A percentile compares a stretch with the other conserved stretches of the same genome.
These are phyloP conservation scores for Epirrhoe tristata DNA, from an alignment of 2,888 invertebrate species.

Conservation along the genomic window DNA sequence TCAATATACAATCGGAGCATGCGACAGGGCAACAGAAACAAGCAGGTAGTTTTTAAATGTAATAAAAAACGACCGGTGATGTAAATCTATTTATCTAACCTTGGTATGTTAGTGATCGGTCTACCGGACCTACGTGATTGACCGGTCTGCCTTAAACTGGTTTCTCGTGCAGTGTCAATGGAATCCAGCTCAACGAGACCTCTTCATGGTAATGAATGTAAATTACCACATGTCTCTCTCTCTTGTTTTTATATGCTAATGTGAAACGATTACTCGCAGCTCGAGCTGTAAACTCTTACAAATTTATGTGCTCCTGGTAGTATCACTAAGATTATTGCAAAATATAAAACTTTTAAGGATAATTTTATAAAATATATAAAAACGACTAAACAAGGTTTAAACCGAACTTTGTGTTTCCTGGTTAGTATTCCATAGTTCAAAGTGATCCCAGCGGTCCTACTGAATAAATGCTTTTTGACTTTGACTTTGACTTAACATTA, in stretches of 20 bases:
- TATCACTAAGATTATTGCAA: conserved; percentile 32
- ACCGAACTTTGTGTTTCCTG: too few species aligned
- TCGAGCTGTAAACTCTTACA: conserved; percentile 11
- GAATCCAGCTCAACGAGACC: conserved; percentile 27
- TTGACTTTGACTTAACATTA: too few species aligned
- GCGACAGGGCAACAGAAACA: conserved; percentile 37
- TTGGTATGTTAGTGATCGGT: conserved; percentile 33
- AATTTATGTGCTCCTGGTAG: conserved; percentile 30
- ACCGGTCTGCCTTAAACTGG: conserved; percentile 24
- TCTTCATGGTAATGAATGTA: conserved; percentile 34
- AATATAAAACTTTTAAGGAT: conserved; percentile 16
- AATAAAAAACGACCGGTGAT: conserved; percentile 29
- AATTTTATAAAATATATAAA: neutral
- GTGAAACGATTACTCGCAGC: conserved; percentile 14
- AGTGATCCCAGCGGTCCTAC: too few species aligned
- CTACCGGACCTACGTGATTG: conserved; percentile 29
- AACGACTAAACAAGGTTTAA: too few species aligned
- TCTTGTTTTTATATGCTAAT: conserved; percentile 31
- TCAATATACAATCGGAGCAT: conserved; percentile 33
- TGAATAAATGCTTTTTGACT: too few species aligned
- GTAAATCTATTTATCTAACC: conserved; percentile 36
- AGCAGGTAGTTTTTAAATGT: conserved; percentile 24
- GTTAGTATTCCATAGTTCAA: too few species aligned
- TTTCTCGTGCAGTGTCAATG: conserved; percentile 8
- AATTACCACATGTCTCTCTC: conserved; percentile 28